A percentile compares a stretch with the other conserved stretches of the same genome.
These are phyloP conservation scores for Paratrypauchen microcephalus DNA, from an alignment of 2,797 vertebrate species.

Conservation along the genomic window DNA sequence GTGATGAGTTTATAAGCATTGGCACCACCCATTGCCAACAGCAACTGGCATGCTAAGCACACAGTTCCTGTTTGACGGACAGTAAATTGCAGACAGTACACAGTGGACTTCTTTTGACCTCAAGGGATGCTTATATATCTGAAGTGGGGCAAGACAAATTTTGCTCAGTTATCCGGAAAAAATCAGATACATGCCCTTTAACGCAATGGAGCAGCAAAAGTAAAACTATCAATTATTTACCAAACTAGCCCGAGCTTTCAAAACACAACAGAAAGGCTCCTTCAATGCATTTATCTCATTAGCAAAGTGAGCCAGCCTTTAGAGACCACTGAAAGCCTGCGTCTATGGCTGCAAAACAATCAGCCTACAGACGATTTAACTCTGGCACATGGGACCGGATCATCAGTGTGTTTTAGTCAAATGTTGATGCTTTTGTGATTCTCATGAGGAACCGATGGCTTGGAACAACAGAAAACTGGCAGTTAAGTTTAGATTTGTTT, in stretches of 20 bases:
- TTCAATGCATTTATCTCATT: conserved; percentile 22
- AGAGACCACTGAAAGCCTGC: conserved; percentile 19
- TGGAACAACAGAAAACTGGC: too few species aligned
- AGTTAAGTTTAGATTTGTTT: too few species aligned
- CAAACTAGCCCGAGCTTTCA: not conserved
- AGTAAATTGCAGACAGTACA: too few species aligned
- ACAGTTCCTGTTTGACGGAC: too few species aligned
- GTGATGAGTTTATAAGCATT: too few species aligned
- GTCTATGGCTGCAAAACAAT: conserved; percentile 10
- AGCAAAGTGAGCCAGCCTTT: conserved; percentile 6
- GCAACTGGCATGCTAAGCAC: too few species aligned
- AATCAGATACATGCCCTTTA: too few species aligned
- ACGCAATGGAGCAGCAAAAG: not conserved
- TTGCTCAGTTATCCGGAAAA: too few species aligned
- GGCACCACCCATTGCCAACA: too few species aligned
- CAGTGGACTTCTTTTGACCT: too few species aligned
- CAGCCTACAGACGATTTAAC: not conserved
- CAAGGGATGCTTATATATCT: too few species aligned
- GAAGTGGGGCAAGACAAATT: too few species aligned
- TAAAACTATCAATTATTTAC: not conserved
- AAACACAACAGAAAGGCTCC: conserved; percentile 7
- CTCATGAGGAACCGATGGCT: not conserved
- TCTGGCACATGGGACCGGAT: not conserved
- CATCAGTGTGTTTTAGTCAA: not conserved
- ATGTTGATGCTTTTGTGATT: not conserved